Percentiles rank a stretch among this genome's conserved stretches.
Conservation (phyloP, 2,797 vertebrate genomes). For the Tragopan temminckii region DNA sequence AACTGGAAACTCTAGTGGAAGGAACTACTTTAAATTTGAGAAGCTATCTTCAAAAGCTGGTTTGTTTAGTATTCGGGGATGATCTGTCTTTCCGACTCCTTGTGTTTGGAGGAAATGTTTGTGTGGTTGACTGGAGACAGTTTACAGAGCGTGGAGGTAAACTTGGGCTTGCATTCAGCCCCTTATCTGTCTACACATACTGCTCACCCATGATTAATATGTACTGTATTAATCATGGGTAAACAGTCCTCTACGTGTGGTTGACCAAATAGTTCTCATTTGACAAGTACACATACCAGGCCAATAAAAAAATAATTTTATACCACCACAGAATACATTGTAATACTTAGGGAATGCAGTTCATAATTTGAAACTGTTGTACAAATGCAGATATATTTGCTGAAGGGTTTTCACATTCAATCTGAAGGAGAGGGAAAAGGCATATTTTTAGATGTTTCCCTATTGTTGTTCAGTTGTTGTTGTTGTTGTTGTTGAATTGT, state of each 20-base stretch:
- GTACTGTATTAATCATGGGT: neutral
- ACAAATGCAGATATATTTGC: neutral
- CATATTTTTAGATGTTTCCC: neutral
- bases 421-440: neutral
- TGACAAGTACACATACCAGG: conserved; percentile 8
- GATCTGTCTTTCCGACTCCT: neutral
- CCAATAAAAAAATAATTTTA: conserved; percentile 45
- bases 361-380: conserved; percentile 45
- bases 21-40: neutral
- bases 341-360: conserved; percentile 11
- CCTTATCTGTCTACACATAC: neutral
- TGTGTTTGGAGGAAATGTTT: neutral
- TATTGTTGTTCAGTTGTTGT: neutral
- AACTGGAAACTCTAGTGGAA: neutral
- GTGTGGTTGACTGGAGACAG: neutral
- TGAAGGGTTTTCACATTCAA: neutral
- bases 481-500: neutral
- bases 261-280: conserved; percentile 39
- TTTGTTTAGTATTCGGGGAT: neutral
- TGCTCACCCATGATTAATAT: neutral
- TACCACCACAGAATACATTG: conserved; percentile 23
- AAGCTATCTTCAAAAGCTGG: neutral
- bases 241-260: conserved; percentile 14
- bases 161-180: neutral
- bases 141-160: neutral